phyloP scores from a whole-genome alignment of 2,797 vertebrate species.

The Coregonus sp. region DNA sequence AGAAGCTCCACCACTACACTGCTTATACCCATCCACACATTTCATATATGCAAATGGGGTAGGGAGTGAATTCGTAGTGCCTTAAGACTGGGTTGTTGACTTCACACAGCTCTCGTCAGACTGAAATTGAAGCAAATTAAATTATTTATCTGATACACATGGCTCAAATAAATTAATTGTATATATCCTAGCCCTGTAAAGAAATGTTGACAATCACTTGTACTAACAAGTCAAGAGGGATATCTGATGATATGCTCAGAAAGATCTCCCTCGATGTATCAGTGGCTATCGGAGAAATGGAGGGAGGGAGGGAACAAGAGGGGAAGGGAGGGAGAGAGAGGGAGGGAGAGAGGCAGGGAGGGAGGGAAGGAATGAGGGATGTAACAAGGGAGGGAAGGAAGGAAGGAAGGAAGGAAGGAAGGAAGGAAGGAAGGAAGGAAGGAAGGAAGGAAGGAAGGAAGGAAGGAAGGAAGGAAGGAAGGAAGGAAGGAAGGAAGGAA shows the following conservation, averaged over 20 bases:
- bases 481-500: neutral
- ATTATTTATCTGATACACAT: neutral
- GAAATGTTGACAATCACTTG: conserved; percentile 73
- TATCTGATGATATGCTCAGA: neutral
- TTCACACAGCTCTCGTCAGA: too few species aligned
- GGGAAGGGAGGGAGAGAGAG: neutral
- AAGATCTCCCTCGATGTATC: neutral
- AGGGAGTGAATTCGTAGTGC: neutral
- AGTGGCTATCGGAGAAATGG: neutral
- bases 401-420: too few species aligned
- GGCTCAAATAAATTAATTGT: too few species aligned
- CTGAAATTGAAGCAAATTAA: too few species aligned
- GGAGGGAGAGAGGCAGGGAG: neutral
- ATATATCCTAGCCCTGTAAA: conserved; percentile 19
- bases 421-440: neutral
- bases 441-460: neutral
- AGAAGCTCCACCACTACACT: neutral
- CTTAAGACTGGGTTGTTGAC: too few species aligned
- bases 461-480: too few species aligned
- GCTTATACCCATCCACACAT: neutral
- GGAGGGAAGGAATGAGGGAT: neutral
- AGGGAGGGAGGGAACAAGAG: neutral
- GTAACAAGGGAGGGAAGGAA: neutral
- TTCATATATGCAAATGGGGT: neutral
- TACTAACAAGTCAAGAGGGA: conserved; percentile 59